A percentile compares a stretch with the other conserved stretches of the same genome.
phyloP scores from a whole-genome alignment of 2,888 invertebrate species.

The Drosophila quinaria region DNA sequence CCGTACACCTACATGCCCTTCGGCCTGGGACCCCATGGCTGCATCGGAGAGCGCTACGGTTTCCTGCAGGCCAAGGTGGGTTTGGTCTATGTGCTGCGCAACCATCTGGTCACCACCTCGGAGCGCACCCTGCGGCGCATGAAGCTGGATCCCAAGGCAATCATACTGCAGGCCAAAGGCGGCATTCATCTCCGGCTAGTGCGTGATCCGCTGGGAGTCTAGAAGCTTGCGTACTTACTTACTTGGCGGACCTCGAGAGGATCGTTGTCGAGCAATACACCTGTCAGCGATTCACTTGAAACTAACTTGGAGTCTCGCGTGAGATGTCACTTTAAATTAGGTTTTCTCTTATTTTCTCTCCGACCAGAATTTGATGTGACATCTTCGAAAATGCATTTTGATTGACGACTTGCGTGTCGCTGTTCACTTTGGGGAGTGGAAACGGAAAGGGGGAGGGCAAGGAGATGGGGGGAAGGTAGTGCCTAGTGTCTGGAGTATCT shows the following conservation, averaged over 20 bases:
- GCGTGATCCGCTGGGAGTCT: constrained; percentile 76
- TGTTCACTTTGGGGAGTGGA: background rate
- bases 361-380: constrained; percentile 26
- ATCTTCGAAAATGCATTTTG: constrained; percentile 55
- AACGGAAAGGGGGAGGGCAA: background rate
- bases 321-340: constrained; percentile 59
- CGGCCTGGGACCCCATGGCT: constrained; percentile 84
- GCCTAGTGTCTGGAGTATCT: background rate
- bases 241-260: constrained; percentile 4
- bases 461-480: background rate
- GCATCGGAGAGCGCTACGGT: constrained; percentile 85
- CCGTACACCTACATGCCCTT: constrained; percentile 85
- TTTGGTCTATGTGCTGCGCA: constrained; percentile 82
- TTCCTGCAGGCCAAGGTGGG: constrained; percentile 84
- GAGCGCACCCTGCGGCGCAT: constrained; percentile 75
- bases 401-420: constrained; percentile 64
- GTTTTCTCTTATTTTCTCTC: background rate
- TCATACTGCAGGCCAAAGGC: constrained; percentile 82
- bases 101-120: constrained; percentile 81
- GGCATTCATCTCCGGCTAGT: constrained; percentile 83
- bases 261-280: constrained; percentile 11
- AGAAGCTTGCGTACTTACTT: constrained; percentile 8
- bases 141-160: constrained; percentile 81
- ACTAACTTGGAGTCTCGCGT: constrained; percentile 64
- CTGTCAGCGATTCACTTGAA: constrained; percentile 42